Conservation (phyloP, 2,113 vertebrate genomes). For the Candoia aspera region DNA sequence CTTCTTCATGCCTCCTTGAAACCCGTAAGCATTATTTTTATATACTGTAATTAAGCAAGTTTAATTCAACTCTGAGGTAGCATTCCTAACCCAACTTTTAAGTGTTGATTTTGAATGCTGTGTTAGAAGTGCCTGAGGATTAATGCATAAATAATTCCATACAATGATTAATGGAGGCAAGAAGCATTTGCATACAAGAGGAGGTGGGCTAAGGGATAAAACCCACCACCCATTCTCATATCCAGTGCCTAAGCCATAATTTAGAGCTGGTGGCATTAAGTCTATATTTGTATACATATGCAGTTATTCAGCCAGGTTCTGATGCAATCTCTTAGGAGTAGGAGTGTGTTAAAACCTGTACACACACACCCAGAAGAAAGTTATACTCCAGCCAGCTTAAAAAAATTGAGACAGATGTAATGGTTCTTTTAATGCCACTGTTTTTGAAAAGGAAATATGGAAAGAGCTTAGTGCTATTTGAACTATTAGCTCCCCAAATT, state of each 20-base stretch:
- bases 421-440: background rate
- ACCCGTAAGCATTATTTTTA: background rate
- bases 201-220: background rate
- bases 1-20: background rate
- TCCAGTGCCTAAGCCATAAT: background rate
- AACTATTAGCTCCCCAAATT: constrained; percentile 38
- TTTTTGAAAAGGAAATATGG: background rate
- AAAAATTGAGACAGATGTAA: background rate
- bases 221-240: background rate
- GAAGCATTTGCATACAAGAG: background rate
- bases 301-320: background rate
- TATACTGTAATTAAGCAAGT: background rate
- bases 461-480: background rate
- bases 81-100: background rate
- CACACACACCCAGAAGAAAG: background rate
- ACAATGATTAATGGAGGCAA: background rate
- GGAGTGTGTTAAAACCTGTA: background rate
- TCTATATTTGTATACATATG: background rate
- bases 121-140: background rate
- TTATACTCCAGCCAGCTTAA: background rate
- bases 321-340: background rate
- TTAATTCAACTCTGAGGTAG: background rate
- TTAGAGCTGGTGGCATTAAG: background rate
- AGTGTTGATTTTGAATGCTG: background rate
- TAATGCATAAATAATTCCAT: background rate